Evolutionary conservation across 2,113 vertebrate species (phyloP), one percentile per base, ranked within the genome.

Genomic region (Callipepla californica): DNA sequence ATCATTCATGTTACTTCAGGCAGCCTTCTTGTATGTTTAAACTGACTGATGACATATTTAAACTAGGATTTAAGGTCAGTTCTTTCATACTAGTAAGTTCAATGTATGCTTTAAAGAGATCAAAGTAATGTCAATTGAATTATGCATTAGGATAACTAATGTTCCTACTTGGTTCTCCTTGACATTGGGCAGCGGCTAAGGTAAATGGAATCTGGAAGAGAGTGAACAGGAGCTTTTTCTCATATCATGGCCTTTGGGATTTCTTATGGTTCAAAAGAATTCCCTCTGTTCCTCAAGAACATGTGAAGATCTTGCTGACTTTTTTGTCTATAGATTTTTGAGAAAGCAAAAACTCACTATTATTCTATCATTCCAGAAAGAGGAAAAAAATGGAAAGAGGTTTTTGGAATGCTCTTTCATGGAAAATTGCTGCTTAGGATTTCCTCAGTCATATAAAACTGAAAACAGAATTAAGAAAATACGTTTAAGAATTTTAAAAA

Each of bases 401-500:
- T 2, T 51, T 80, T 48, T 45, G 3, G 40, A 76, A 57, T 76
- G 11, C 0, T 66, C 53, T 87, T 67, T 72, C 13, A 13, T 67
- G 32, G 20, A 77, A 88, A 90, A 88, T 36, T 36, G 36, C 36
- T 36, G 36, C 36, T 36, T 36, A 36, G 36, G 36, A 36, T 36
- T 36, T 36, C 36, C 36, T 36, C 36, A 36, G 36, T 36, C 36
- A 36, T 36, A 36, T 23, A 61, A 58, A 82, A 76, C 11, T 76
- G 73, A 66, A 68, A 79, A 8, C 9, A 63, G 47, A 78, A 55
- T 5, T 0, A 0, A 1, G 5, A 9, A 7, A 18, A 73, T 42
- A 7, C 8, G 7, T 21, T 8, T 11, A 25, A 2, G 0, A 72
- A 72, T 21, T 63, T 69, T 82, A 3, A 0, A 38, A 0, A 34